phyloP scores from a whole-genome alignment of 2,113 vertebrate species.

The Tragelaphus scriptus region DNA sequence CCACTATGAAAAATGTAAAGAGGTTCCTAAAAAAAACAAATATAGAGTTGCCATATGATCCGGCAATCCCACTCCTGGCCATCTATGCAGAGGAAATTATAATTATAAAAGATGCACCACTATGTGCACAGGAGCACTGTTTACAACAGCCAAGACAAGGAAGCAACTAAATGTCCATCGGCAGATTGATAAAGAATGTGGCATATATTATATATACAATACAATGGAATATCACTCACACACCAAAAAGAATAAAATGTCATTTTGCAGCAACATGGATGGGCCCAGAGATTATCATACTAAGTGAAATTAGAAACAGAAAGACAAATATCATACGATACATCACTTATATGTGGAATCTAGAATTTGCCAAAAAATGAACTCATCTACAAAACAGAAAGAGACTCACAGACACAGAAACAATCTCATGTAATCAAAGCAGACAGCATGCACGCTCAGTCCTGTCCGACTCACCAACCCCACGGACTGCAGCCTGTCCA shows the following conservation, averaged over 20 bases:
- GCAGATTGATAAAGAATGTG: background rate
- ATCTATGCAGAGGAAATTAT: background rate
- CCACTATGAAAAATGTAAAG: background rate
- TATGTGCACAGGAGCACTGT: background rate
- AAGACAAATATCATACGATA: background rate
- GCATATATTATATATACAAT: background rate
- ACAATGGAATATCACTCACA: background rate
- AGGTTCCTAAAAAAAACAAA: background rate
- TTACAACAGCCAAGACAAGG: background rate
- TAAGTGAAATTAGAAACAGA: background rate
- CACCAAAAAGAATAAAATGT: background rate
- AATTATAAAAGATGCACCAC: background rate
- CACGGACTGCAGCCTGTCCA: background rate
- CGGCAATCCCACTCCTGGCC: background rate
- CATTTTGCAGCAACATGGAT: background rate
- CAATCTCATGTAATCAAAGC: background rate
- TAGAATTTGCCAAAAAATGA: background rate
- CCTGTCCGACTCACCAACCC: background rate
- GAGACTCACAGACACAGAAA: background rate
- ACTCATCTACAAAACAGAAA: background rate
- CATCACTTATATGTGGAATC: background rate
- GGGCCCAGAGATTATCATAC: background rate
- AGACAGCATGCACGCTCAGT: background rate
- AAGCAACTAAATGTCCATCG: background rate
- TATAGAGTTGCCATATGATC: background rate